Conservation (phyloP, 2,113 vertebrate species). For the Anguilla rostrata region DNA sequence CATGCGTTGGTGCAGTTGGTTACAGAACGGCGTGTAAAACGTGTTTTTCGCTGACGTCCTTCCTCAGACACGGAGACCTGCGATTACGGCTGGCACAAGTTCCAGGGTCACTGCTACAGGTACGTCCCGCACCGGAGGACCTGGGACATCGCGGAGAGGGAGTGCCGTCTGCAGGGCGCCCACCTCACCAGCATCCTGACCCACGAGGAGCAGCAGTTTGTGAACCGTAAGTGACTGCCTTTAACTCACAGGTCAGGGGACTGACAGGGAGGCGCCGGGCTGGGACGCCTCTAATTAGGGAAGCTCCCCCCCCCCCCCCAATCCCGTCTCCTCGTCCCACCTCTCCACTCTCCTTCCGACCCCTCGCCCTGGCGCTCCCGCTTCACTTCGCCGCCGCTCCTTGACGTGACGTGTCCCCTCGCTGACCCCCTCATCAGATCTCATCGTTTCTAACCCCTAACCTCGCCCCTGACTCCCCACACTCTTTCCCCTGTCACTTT, state of each 20-base stretch:
- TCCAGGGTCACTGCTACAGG: conserved; percentile 95
- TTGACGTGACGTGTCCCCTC: background rate
- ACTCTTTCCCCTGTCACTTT: background rate
- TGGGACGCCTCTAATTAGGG: background rate
- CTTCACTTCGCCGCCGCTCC: background rate
- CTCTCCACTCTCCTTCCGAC: background rate
- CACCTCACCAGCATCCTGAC: conserved; percentile 89
- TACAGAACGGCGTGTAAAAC: background rate
- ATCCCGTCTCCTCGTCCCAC: background rate
- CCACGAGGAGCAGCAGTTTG: conserved; percentile 88
- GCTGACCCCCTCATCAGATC: background rate
- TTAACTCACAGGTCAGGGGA: background rate
- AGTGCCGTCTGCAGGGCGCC: conserved; percentile 91
- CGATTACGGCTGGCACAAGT: conserved; percentile 96
- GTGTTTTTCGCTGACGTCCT: background rate
- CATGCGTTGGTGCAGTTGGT: too few species aligned
- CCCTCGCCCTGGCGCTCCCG: background rate
- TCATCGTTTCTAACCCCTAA: background rate
- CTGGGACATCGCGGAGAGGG: conserved; percentile 91
- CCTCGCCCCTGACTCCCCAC: background rate
- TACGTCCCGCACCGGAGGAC: conserved; percentile 87
- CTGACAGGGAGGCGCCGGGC: background rate
- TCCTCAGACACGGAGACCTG: conserved; percentile 86
- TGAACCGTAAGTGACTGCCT: conserved; percentile 83
- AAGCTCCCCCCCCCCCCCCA: background rate